These are phyloP conservation scores for Lethenteron reissneri DNA, from an alignment of 2,113 vertebrate genomes.

Conservation along the genomic window DNA sequence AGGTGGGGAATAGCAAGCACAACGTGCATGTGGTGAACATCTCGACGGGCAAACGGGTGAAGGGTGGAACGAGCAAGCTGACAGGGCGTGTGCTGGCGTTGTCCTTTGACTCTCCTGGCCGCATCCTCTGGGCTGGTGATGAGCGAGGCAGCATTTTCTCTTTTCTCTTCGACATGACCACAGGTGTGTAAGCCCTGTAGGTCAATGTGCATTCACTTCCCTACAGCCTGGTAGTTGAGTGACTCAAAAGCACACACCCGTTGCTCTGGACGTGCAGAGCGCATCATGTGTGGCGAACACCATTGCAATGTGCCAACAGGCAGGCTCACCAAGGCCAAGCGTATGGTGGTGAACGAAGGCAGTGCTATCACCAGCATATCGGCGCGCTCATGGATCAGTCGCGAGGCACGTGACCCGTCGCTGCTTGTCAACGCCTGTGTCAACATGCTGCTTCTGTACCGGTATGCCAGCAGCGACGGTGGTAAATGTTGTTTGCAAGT, in stretches of 20 bases:
- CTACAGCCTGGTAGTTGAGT: background rate
- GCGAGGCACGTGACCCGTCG: slow-evolving; percentile 66
- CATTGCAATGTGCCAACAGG: slow-evolving; percentile 21
- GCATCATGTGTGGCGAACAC: background rate
- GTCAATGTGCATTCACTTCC: background rate
- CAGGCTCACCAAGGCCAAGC: slow-evolving; percentile 73
- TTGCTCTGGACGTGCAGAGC: no score
- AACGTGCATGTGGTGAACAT: slow-evolving; percentile 71
- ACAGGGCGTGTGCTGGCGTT: slow-evolving; percentile 56
- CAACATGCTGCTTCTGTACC: slow-evolving; percentile 63
- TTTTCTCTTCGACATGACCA: slow-evolving; percentile 80
- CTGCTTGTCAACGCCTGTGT: slow-evolving; percentile 63
- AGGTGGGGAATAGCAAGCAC: slow-evolving; percentile 74
- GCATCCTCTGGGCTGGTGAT: slow-evolving; percentile 68
- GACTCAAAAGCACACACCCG: no score
- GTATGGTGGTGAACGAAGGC: slow-evolving; percentile 58
- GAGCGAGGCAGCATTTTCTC: slow-evolving; percentile 68
- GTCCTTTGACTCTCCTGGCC: slow-evolving; percentile 64
- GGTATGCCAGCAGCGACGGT: slow-evolving; percentile 21
- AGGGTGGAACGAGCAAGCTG: slow-evolving; percentile 62
- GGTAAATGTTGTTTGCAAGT: no score
- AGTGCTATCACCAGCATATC: slow-evolving; percentile 66
- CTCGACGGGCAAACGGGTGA: slow-evolving; percentile 72
- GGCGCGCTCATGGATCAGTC: slow-evolving; percentile 70
- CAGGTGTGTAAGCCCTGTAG: slow-evolving; percentile 27